Evolutionary conservation across 1,140 invertebrate genomes (phyloP).

Genomic region (Panagrolaimus sp.): DNA sequence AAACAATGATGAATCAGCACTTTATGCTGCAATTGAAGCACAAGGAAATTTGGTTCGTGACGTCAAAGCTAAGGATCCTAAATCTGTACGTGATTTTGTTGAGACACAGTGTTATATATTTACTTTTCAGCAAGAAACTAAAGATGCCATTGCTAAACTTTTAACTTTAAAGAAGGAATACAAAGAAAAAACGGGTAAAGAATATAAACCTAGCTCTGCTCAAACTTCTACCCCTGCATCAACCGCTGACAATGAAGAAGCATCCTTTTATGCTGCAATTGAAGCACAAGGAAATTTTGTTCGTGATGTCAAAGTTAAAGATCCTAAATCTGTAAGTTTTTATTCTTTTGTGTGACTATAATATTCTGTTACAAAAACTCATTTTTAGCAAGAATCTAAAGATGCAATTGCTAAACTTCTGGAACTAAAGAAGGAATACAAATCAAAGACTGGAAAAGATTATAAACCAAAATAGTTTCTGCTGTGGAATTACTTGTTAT

Average conservation of each 20-base stretch:
- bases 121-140: conserved; percentile 26
- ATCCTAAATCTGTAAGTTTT: conserved; percentile 27
- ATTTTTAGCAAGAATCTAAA: conserved; percentile 2
- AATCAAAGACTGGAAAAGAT: conserved; percentile 27
- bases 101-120: neutral
- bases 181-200: conserved; percentile 33
- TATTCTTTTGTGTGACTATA: too few species aligned
- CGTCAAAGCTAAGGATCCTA: conserved; percentile 37
- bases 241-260: neutral
- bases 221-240: conserved; percentile 14
- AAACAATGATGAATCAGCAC: neutral
- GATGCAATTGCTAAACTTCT: conserved; percentile 12
- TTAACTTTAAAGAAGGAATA: conserved; percentile 40
- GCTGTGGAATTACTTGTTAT: too few species aligned
- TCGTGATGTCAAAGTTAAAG: conserved; percentile 38
- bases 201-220: conserved; percentile 32
- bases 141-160: conserved; percentile 38
- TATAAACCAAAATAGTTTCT: too few species aligned
- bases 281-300: conserved; percentile 36
- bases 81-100: conserved; percentile 18
- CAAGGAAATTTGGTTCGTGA: conserved; percentile 41
- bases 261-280: conserved; percentile 18
- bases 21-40: conserved; percentile 25
- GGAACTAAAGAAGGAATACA: conserved; percentile 20
- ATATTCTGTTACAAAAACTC: too few species aligned